phyloP scores from a whole-genome alignment of 2,888 invertebrate species.

The Dryobota labecula region DNA sequence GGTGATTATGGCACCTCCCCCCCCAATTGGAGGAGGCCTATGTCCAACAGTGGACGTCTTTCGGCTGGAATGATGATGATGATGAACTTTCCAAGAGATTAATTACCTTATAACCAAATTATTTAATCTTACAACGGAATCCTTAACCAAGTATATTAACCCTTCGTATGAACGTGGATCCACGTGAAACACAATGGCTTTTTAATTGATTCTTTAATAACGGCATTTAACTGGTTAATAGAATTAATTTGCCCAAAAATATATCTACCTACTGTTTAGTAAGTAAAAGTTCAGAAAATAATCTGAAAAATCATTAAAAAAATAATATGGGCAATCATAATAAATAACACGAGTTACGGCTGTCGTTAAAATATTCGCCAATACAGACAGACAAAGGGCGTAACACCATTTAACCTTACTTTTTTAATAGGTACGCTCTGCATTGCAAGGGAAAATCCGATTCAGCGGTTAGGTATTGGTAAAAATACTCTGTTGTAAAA shows the following conservation, averaged over 20 bases:
- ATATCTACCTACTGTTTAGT: background rate
- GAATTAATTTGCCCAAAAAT: background rate
- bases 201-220: too few species aligned
- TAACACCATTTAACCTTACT: background rate
- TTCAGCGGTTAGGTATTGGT: background rate
- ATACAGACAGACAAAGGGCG: background rate
- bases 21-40: too few species aligned
- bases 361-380: conserved; percentile 2
- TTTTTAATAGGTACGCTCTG: background rate
- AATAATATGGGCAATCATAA: too few species aligned
- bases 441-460: background rate
- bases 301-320: background rate
- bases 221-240: background rate
- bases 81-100: background rate
- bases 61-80: too few species aligned
- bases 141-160: conserved; percentile 1
- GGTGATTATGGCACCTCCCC: too few species aligned
- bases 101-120: background rate
- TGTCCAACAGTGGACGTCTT: too few species aligned
- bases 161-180: too few species aligned
- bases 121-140: background rate
- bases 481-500: conserved; percentile 6
- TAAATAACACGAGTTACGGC: too few species aligned
- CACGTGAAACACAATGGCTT: too few species aligned
- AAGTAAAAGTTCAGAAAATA: background rate